These are phyloP conservation scores for Ornithorhynchus anatinus DNA, from an alignment of 2,113 vertebrate species.

Conservation along the genomic window DNA sequence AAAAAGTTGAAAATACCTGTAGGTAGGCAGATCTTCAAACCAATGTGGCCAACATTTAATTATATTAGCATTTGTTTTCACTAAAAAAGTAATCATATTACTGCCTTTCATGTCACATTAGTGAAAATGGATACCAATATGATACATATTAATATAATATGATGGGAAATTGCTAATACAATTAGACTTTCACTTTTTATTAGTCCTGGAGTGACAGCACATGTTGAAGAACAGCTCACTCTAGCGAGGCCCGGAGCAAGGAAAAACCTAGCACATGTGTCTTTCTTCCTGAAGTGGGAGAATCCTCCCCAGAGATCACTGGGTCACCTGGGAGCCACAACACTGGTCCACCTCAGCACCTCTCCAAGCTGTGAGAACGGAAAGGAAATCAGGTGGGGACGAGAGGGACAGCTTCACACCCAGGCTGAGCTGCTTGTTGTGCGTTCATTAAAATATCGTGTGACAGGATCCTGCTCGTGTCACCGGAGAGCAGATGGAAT, in stretches of 20 bases:
- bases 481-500: constrained; percentile 53
- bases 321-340: background rate
- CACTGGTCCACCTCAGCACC: no score
- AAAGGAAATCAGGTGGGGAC: constrained; percentile 12
- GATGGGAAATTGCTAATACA: constrained; percentile 81
- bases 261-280: background rate
- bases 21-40: background rate
- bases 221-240: constrained; percentile 43
- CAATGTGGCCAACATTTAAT: constrained; percentile 45
- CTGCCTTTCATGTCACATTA: constrained; percentile 78
- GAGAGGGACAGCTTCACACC: constrained; percentile 30
- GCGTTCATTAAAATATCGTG: constrained; percentile 56
- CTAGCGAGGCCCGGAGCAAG: background rate
- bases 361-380: background rate
- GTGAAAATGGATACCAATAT: constrained; percentile 74
- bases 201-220: constrained; percentile 69
- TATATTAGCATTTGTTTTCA: constrained; percentile 52
- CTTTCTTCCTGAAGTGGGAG: background rate
- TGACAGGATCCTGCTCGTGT: constrained; percentile 44
- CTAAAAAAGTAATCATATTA: constrained; percentile 77
- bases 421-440: constrained; percentile 25
- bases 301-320: background rate
- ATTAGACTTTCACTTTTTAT: constrained; percentile 80
- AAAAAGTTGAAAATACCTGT: background rate
- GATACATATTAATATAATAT: constrained; percentile 79